Percentiles rank a stretch among this genome's conserved stretches.
phyloP scores from a whole-genome alignment of 1,140 invertebrate species.

The Meloidogyne chitwoodi region DNA sequence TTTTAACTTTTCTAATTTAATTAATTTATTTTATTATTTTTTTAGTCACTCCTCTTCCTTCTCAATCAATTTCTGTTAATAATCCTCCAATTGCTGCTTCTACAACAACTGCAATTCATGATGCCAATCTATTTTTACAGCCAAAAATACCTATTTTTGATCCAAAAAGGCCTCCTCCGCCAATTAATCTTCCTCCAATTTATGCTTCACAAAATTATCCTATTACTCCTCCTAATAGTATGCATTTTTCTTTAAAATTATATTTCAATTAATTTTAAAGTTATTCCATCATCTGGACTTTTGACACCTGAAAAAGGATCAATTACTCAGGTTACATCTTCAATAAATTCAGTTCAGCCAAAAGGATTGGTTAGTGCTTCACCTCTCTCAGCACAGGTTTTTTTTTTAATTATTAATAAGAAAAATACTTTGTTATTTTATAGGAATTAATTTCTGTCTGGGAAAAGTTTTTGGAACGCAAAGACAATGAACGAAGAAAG shows the following conservation, averaged over 20 bases:
- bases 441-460: conserved; percentile 2
- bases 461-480: conserved; percentile 5
- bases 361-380: not conserved
- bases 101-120: not conserved
- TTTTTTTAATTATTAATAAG: not conserved
- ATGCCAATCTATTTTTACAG: not conserved
- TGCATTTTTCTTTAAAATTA: not conserved
- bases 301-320: not conserved
- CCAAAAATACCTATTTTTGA: conserved; percentile 1
- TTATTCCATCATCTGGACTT: not conserved
- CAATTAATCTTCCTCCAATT: not conserved
- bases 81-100: not conserved
- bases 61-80: not conserved
- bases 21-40: not conserved
- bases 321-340: not conserved
- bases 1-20: too few species aligned
- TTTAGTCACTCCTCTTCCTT: not conserved
- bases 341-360: not conserved
- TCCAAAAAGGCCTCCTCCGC: conserved; percentile 11
- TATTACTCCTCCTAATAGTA: not conserved
- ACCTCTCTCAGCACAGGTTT: conserved; percentile 6
- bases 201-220: not conserved
- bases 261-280: not conserved
- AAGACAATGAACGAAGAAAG: not conserved
- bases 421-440: too few species aligned